A percentile compares a stretch with the other conserved stretches of the same genome.
phyloP scores from a whole-genome alignment of 2,888 invertebrate species.

The Molorchus minor region DNA sequence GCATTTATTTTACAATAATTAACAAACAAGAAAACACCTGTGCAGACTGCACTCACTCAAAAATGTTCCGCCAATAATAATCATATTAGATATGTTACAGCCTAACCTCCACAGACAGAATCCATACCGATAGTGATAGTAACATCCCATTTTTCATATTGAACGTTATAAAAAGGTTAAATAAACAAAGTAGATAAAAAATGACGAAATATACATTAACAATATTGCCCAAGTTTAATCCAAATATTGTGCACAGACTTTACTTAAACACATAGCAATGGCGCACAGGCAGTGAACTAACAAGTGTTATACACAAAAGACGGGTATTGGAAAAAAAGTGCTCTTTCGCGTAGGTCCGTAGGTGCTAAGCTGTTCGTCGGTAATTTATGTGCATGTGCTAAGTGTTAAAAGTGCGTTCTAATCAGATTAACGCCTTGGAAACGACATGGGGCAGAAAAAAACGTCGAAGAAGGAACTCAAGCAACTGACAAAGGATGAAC shows the following conservation, averaged over 20 bases:
- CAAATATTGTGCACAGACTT: slow-evolving; percentile 45
- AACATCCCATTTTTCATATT: slow-evolving; percentile 36
- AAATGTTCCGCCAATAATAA: slow-evolving; percentile 13
- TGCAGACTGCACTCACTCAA: neutral
- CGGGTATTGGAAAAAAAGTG: slow-evolving; percentile 19
- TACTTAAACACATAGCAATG: slow-evolving; percentile 47
- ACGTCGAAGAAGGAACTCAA: slow-evolving; percentile 35
- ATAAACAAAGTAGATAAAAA: slow-evolving; percentile 47
- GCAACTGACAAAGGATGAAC: slow-evolving; percentile 42
- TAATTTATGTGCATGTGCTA: slow-evolving; percentile 18
- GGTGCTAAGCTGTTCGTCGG: slow-evolving; percentile 14
- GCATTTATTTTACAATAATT: slow-evolving; percentile 29
- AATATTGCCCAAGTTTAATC: slow-evolving; percentile 40
- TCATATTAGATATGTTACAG: too few relatives aligned
- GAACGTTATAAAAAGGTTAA: slow-evolving; percentile 42
- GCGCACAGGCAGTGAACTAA: slow-evolving; percentile 10
- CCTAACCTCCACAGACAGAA: neutral
- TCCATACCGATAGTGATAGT: slow-evolving; percentile 5
- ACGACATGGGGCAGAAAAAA: slow-evolving; percentile 36
- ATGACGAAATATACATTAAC: slow-evolving; percentile 43
- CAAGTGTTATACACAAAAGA: slow-evolving; percentile 1
- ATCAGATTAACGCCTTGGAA: slow-evolving; percentile 15
- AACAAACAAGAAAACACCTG: slow-evolving; percentile 36
- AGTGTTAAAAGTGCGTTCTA: slow-evolving; percentile 17
- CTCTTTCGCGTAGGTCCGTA: slow-evolving; percentile 6